Conservation (phyloP, 2,888 invertebrate species). For the Apamea sordens region DNA sequence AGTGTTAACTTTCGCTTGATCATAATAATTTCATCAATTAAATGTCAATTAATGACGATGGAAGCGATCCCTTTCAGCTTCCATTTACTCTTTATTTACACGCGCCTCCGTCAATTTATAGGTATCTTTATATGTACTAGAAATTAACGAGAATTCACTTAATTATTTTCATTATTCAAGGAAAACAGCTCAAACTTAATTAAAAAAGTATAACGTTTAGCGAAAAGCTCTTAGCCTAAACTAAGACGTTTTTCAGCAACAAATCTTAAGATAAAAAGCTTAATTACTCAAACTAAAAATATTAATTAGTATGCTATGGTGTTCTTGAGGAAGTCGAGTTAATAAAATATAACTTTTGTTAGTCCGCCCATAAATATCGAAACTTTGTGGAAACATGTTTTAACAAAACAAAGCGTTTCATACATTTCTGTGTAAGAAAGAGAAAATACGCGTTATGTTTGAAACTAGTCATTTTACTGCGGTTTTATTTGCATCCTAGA, state of each 20-base stretch:
- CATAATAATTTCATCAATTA: conserved; percentile 3
- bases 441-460: conserved; percentile 11
- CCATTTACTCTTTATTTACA: not conserved
- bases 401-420: conserved; percentile 35
- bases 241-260: conserved; percentile 34
- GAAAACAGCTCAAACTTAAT: conserved; percentile 47
- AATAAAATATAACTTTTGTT: conserved; percentile 53
- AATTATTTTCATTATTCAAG: conserved; percentile 19
- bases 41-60: not conserved
- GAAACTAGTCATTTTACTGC: not conserved
- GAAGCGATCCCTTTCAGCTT: not conserved
- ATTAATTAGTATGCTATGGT: conserved; percentile 65
- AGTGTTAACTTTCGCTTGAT: not conserved
- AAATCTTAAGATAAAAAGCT: conserved; percentile 36
- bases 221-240: conserved; percentile 21
- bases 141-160: conserved; percentile 21
- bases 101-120: not conserved
- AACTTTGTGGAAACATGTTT: conserved; percentile 50
- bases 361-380: conserved; percentile 41
- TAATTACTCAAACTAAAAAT: conserved; percentile 54
- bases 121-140: not conserved
- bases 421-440: conserved; percentile 17
- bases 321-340: conserved; percentile 41
- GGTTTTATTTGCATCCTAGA: not conserved
- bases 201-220: conserved; percentile 42